Conservation (phyloP, 2,888 invertebrate species). For the Eumacrocentrus americanus region DNA sequence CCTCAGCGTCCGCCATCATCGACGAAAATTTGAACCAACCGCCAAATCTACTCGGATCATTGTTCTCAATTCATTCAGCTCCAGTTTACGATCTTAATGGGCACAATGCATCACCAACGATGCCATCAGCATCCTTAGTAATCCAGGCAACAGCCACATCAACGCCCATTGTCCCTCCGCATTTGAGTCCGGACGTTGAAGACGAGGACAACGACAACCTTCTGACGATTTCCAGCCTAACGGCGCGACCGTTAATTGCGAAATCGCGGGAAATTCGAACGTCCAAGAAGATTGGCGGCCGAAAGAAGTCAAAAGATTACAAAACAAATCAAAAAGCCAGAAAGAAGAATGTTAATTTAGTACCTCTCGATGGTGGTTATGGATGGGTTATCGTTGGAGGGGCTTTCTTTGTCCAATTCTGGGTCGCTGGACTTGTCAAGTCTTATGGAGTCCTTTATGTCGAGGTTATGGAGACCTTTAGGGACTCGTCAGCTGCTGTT, state of each 20-base stretch:
- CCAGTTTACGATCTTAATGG: slow-evolving; percentile 62
- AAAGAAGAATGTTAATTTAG: slow-evolving; percentile 44
- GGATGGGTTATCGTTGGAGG: slow-evolving; percentile 81
- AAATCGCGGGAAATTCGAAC: slow-evolving; percentile 70
- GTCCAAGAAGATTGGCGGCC: slow-evolving; percentile 48
- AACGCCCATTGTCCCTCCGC: slow-evolving; percentile 58
- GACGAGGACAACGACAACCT: slow-evolving; percentile 76
- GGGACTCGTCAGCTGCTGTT: slow-evolving; percentile 74
- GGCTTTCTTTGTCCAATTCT: slow-evolving; percentile 80
- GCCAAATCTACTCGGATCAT: slow-evolving; percentile 66
- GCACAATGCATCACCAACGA: slow-evolving; percentile 48
- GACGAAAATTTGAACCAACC: slow-evolving; percentile 60
- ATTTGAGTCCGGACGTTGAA: slow-evolving; percentile 59
- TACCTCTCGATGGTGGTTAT: slow-evolving; percentile 76
- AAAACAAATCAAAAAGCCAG: slow-evolving; percentile 36
- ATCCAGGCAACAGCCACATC: slow-evolving; percentile 61
- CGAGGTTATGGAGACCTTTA: slow-evolving; percentile 80
- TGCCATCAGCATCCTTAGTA: slow-evolving; percentile 62
- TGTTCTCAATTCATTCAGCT: slow-evolving; percentile 74
- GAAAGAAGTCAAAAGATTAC: slow-evolving; percentile 35
- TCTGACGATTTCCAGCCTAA: slow-evolving; percentile 75
- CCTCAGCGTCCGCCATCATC: slow-evolving; percentile 42
- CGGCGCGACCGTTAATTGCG: slow-evolving; percentile 74
- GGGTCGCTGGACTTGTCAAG: slow-evolving; percentile 81
- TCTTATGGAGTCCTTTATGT: slow-evolving; percentile 82